Conservation (phyloP, 2,888 invertebrate genomes). For the Tuberolachnus salignus region DNA sequence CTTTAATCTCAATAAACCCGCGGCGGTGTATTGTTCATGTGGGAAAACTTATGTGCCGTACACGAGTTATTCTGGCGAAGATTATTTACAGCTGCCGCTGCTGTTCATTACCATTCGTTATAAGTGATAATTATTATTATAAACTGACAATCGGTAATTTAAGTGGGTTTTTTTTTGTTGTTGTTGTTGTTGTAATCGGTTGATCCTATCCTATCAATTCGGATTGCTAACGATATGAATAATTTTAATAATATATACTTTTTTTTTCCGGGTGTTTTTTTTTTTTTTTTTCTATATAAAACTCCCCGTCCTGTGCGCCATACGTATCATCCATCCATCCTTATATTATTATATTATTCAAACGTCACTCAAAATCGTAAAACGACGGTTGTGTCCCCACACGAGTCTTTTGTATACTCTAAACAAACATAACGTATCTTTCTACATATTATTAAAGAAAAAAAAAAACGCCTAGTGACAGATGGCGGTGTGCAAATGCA, state of each 20-base stretch:
- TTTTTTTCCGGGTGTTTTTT: background rate
- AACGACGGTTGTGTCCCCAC: constrained; percentile 29
- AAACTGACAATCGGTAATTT: constrained; percentile 49
- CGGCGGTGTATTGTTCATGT: constrained; percentile 13
- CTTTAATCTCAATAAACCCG: background rate
- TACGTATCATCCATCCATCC: background rate
- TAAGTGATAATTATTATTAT: constrained; percentile 39
- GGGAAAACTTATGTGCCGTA: constrained; percentile 14
- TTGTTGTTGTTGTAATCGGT: constrained; percentile 19
- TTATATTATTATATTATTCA: constrained; percentile 12
- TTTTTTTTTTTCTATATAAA: background rate
- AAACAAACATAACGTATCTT: constrained; percentile 39
- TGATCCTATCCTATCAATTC: constrained; percentile 44
- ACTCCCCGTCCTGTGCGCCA: background rate
- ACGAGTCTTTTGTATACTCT: constrained; percentile 16
- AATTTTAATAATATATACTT: constrained; percentile 1
- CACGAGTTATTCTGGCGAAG: background rate
- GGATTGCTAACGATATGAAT: constrained; percentile 50
- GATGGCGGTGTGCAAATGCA: constrained; percentile 38
- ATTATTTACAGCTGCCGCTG: constrained; percentile 28
- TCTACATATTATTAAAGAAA: constrained; percentile 18
- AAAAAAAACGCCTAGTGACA: constrained; percentile 45
- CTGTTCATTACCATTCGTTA: constrained; percentile 35
- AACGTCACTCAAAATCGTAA: constrained; percentile 49
- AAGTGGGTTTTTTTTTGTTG: constrained; percentile 38